Percentiles rank a stretch among this genome's conserved stretches.
phyloP scores from a whole-genome alignment of 2,888 invertebrate genomes.

The Acanthoscelides obtectus region DNA sequence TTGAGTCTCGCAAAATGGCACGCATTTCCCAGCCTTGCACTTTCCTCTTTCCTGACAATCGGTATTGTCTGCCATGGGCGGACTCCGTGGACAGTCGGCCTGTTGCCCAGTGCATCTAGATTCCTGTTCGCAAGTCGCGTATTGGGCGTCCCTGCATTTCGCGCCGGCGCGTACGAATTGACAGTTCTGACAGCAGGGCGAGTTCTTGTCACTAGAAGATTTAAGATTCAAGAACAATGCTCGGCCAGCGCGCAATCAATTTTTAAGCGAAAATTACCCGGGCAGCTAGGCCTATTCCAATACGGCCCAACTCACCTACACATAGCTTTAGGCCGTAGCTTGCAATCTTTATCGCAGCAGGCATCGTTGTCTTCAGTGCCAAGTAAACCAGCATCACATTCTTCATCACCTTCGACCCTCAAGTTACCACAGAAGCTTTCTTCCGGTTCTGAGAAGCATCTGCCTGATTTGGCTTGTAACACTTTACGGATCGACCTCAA shows the following conservation, averaged over 20 bases:
- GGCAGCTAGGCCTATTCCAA: no score
- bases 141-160: conserved; percentile 87
- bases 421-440: conserved; percentile 96
- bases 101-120: conserved; percentile 80
- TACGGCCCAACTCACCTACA: conserved; percentile 84
- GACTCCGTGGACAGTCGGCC: conserved; percentile 80
- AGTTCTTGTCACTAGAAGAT: conserved; percentile 84
- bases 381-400: conserved; percentile 91
- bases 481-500: conserved; percentile 89
- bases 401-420: conserved; percentile 91
- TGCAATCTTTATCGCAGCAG: conserved; percentile 92
- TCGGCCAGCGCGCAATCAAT: no score
- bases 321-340: conserved; percentile 79
- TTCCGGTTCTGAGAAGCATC: conserved; percentile 90
- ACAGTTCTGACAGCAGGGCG: conserved; percentile 91
- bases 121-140: conserved; percentile 89
- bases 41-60: conserved; percentile 89
- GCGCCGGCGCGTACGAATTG: conserved; percentile 77
- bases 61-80: conserved; percentile 80
- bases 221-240: no score
- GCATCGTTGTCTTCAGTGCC: conserved; percentile 91
- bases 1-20: conserved; percentile 93
- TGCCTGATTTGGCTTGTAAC: conserved; percentile 83
- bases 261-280: no score
- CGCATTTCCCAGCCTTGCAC: conserved; percentile 85